Evolutionary conservation across 2,888 invertebrate species (phyloP).

Genomic region (Morpho helenor): DNA sequence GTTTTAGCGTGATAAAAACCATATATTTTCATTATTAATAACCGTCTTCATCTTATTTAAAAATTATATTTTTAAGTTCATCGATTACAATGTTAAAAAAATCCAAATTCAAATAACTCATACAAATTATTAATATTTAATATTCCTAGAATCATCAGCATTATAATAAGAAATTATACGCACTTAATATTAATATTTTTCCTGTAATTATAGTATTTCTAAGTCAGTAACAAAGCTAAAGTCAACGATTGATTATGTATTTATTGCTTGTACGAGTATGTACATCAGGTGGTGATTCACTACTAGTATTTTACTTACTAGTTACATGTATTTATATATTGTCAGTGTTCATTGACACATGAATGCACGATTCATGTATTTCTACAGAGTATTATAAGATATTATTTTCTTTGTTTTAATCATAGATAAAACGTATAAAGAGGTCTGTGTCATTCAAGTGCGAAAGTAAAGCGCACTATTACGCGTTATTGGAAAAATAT

Average conservation of each 20-base stretch:
- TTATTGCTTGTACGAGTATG: conserved; percentile 16
- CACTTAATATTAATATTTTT: background rate
- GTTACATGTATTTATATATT: conserved; percentile 14
- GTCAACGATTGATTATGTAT: conserved; percentile 26
- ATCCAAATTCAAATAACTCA: no score
- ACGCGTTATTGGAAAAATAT: no score
- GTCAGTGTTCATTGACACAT: conserved; percentile 24
- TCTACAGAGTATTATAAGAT: conserved; percentile 6
- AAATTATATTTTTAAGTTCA: no score
- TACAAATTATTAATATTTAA: background rate
- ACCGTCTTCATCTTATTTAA: no score
- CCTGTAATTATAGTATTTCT: conserved; percentile 2
- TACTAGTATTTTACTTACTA: conserved; percentile 20
- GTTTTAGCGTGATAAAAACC: no score
- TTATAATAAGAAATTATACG: background rate
- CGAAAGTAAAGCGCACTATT: no score
- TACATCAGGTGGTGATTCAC: conserved; percentile 26
- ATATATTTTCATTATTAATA: no score
- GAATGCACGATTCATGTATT: conserved; percentile 14
- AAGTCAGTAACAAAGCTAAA: conserved; percentile 7
- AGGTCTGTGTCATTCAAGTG: background rate
- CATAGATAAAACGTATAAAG: background rate
- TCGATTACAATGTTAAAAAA: no score
- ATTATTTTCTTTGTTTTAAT: conserved; percentile 6
- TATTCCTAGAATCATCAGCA: background rate